A percentile compares a stretch with the other conserved stretches of the same genome.
Conservation (phyloP, 2,113 vertebrate genomes). For the Siphamia tubifer region DNA sequence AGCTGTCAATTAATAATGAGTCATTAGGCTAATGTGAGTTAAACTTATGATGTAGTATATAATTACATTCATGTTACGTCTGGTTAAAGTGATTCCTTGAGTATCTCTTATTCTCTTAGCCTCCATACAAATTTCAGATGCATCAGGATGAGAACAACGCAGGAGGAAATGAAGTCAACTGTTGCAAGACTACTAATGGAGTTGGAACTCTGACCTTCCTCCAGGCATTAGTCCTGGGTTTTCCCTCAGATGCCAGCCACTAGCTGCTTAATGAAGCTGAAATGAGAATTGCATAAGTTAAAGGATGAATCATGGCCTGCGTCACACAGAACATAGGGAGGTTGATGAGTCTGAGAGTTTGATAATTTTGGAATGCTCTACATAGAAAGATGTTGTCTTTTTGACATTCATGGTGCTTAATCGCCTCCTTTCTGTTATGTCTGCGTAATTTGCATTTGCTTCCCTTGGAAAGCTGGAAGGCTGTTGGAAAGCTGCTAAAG, state of each 20-base stretch:
- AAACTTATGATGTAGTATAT: not conserved
- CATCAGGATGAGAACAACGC: not conserved
- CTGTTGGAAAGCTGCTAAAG: not conserved
- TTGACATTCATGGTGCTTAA: conserved; percentile 46
- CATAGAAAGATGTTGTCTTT: conserved; percentile 28
- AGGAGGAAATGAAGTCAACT: not conserved
- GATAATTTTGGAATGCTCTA: conserved; percentile 26
- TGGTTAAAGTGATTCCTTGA: not conserved
- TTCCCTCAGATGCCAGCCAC: conserved; percentile 13
- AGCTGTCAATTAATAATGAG: not conserved
- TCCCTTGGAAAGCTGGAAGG: conserved; percentile 32
- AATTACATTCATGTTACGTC: not conserved
- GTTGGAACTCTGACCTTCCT: conserved; percentile 9
- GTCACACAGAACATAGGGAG: not conserved
- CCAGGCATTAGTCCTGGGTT: not conserved
- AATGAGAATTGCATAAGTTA: conserved; percentile 31
- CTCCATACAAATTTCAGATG: not conserved
- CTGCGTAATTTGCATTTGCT: conserved; percentile 44
- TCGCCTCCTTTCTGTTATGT: conserved; percentile 16
- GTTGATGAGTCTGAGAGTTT: not conserved
- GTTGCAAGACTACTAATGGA: not conserved
- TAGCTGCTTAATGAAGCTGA: conserved; percentile 23
- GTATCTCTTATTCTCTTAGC: not conserved
- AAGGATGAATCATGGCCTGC: conserved; percentile 15
- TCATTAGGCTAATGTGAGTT: not conserved